phyloP scores from a whole-genome alignment of 2,113 vertebrate species.

The Perca schrenkii region DNA sequence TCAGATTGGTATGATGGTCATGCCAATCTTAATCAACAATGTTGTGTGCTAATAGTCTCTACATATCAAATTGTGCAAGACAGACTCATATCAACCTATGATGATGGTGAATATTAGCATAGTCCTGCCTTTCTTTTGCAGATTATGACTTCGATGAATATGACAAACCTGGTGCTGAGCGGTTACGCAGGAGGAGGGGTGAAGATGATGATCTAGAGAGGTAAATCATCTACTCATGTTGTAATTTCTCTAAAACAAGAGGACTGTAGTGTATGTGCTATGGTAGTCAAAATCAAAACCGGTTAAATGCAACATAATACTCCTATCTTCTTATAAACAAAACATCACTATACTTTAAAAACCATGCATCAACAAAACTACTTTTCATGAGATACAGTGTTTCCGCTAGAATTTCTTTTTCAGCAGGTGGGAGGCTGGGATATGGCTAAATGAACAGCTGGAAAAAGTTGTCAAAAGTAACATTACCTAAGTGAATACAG shows the following conservation, averaged over 20 bases:
- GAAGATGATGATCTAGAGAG: conserved; percentile 92
- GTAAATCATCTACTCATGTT: conserved; percentile 75
- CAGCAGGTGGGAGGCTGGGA: too few species aligned
- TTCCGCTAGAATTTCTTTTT: too few species aligned
- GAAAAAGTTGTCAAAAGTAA: too few species aligned
- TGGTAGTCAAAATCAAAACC: neutral
- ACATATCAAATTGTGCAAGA: neutral
- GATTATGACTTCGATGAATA: conserved; percentile 96
- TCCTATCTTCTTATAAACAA: neutral
- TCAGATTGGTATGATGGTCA: neutral
- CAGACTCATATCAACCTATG: neutral
- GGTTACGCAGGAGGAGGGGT: conserved; percentile 93
- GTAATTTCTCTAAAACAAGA: neutral
- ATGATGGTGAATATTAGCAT: neutral
- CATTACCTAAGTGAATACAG: too few species aligned
- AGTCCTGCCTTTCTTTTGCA: conserved; percentile 71
- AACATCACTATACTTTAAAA: neutral
- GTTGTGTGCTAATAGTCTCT: neutral
- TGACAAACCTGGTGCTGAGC: conserved; percentile 96
- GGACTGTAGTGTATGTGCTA: neutral
- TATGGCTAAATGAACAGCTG: too few species aligned
- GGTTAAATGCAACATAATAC: neutral
- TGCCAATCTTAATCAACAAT: neutral
- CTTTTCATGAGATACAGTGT: neutral
- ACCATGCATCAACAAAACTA: neutral